phyloP scores from a whole-genome alignment of 2,113 vertebrate genomes.

The Cnemophilus loriae region DNA sequence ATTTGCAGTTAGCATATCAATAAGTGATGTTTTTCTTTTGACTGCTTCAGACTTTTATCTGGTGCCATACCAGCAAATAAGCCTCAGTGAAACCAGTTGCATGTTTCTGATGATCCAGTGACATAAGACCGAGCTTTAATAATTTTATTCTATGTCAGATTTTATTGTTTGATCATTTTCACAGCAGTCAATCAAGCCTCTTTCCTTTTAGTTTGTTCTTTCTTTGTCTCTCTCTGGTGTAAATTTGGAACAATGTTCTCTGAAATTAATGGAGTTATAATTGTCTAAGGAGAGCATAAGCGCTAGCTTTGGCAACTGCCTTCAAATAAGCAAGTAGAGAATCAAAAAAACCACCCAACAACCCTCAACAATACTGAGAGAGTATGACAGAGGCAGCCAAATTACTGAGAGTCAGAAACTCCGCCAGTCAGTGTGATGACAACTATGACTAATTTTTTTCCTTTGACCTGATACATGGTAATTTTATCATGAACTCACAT shows the following conservation, averaged over 20 bases:
- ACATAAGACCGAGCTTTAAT: background rate
- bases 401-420: background rate
- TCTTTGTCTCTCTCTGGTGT: background rate
- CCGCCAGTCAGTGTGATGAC: background rate
- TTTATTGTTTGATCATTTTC: constrained; percentile 16
- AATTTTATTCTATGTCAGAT: background rate
- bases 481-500: background rate
- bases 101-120: background rate
- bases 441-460: background rate
- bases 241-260: background rate
- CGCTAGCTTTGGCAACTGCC: background rate
- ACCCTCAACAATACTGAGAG: background rate
- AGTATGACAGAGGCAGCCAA: background rate
- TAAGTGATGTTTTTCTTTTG: background rate
- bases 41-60: background rate
- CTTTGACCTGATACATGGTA: background rate
- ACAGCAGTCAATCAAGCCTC: background rate
- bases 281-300: background rate
- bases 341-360: accelerated
- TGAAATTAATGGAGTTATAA: background rate
- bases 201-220: background rate
- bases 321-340: background rate
- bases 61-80: background rate
- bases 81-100: background rate
- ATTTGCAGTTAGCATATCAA: background rate